Evolutionary conservation across 1,140 invertebrate genomes (phyloP).

Genomic region (Bradynema listronoti): DNA sequence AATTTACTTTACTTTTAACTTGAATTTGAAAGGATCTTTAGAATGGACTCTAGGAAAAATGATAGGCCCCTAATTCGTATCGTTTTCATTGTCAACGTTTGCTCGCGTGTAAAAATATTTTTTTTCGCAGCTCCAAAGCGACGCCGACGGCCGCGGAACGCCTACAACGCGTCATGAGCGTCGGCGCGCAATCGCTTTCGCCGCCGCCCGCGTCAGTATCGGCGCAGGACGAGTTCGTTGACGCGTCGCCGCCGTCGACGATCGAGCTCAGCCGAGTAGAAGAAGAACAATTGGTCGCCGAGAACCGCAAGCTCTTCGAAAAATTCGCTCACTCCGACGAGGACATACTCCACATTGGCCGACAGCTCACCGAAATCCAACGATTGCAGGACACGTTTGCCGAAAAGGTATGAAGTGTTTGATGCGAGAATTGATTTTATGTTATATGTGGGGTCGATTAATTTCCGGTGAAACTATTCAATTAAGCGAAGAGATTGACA

Average conservation of each 20-base stretch:
- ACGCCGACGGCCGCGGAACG: background rate
- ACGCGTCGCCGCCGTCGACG: background rate
- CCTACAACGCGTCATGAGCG: background rate
- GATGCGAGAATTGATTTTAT: too few relatives aligned
- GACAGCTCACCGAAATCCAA: constrained; percentile 87
- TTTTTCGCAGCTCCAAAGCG: background rate
- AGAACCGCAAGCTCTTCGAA: constrained; percentile 44
- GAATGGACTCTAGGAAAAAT: too few relatives aligned
- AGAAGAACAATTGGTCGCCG: constrained; percentile 36
- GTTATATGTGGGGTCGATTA: too few relatives aligned
- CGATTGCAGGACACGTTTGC: constrained; percentile 92
- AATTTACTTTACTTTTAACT: too few relatives aligned
- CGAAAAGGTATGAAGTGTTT: constrained; percentile 73
- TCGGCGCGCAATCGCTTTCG: background rate
- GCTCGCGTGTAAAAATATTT: too few relatives aligned
- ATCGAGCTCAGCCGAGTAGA: constrained; percentile 17
- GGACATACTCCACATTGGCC: constrained; percentile 63
- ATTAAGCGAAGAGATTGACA: too few relatives aligned
- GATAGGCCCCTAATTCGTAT: too few relatives aligned
- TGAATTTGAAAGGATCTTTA: too few relatives aligned
- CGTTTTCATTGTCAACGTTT: too few relatives aligned
- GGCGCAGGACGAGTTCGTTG: background rate
- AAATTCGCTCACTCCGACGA: constrained; percentile 35
- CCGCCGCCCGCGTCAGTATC: background rate
- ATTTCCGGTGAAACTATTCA: too few relatives aligned